These are phyloP conservation scores for Amblyopsis hoosieri DNA, from an alignment of 2,797 vertebrate species.

Conservation along the genomic window DNA sequence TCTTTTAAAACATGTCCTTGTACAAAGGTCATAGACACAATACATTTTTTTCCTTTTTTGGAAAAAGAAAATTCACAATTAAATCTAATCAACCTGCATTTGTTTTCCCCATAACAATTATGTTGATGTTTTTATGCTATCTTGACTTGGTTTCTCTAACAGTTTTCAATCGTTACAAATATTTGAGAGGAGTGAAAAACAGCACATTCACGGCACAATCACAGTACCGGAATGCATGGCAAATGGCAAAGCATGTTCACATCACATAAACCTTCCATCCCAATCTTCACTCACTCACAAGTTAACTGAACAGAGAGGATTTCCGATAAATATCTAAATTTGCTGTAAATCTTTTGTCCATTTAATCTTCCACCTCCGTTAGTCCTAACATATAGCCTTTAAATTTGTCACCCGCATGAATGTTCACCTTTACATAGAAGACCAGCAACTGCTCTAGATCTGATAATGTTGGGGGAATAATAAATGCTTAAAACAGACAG, in stretches of 20 bases:
- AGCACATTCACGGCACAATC: constrained; percentile 76
- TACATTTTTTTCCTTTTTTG: constrained; percentile 26
- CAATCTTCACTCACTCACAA: neutral
- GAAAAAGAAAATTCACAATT: constrained; percentile 45
- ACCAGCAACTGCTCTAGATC: too few relatives aligned
- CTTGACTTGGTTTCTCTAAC: constrained; percentile 53
- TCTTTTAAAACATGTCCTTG: constrained; percentile 39
- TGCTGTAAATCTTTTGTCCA: too few relatives aligned
- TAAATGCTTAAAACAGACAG: constrained; percentile 8
- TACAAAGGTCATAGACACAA: constrained; percentile 39
- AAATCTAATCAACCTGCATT: constrained; percentile 50
- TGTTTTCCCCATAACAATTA: constrained; percentile 51
- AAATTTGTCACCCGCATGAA: too few relatives aligned
- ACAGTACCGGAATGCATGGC: constrained; percentile 74
- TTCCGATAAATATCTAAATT: neutral
- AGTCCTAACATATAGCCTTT: too few relatives aligned
- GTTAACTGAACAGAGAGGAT: neutral
- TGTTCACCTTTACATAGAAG: too few relatives aligned
- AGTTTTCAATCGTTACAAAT: constrained; percentile 64
- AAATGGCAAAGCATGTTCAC: constrained; percentile 58
- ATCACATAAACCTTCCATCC: constrained; percentile 17
- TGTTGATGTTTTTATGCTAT: constrained; percentile 33
- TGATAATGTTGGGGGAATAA: too few relatives aligned
- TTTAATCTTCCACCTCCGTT: too few relatives aligned
- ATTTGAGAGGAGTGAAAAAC: constrained; percentile 69